Conservation (phyloP, 2,113 vertebrate genomes). For the Labeo catla region DNA sequence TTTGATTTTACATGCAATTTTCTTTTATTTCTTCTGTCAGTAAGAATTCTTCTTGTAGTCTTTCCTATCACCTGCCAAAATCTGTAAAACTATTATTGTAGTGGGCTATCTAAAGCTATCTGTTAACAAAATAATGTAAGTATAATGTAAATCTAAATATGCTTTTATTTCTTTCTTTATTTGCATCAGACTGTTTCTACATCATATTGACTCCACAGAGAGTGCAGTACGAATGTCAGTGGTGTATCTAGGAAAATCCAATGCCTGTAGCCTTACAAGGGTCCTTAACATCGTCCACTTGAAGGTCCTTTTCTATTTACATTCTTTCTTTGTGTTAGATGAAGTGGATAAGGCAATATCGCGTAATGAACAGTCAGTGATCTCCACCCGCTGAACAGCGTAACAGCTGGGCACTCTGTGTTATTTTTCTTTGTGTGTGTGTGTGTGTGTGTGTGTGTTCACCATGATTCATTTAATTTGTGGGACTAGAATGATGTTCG, state of each 20-base stretch:
- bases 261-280: constrained; percentile 25
- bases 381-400: constrained; percentile 8
- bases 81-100: constrained; percentile 44
- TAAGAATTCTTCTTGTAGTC: constrained; percentile 7
- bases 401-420: constrained; percentile 49
- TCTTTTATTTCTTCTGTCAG: constrained; percentile 29
- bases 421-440: constrained; percentile 53
- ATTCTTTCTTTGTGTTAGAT: background rate
- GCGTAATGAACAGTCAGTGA: background rate
- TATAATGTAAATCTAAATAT: constrained; percentile 42
- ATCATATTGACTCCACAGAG: constrained; percentile 11
- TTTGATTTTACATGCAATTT: constrained; percentile 5
- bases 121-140: constrained; percentile 61
- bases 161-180: constrained; percentile 46
- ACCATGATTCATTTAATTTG: constrained; percentile 54
- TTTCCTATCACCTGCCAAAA: constrained; percentile 50
- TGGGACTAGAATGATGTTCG: constrained; percentile 49
- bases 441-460: constrained; percentile 51
- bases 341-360: constrained; percentile 12
- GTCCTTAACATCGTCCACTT: constrained; percentile 24
- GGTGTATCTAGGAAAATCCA: constrained; percentile 40
- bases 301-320: background rate
- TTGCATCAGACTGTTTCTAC: constrained; percentile 48
- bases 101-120: constrained; percentile 20
- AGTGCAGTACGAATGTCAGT: constrained; percentile 55